Evolutionary conservation across 2,888 invertebrate species (phyloP), one percentile per base, ranked within the genome.

Genomic region (Peribatodes rhomboidaria): DNA sequence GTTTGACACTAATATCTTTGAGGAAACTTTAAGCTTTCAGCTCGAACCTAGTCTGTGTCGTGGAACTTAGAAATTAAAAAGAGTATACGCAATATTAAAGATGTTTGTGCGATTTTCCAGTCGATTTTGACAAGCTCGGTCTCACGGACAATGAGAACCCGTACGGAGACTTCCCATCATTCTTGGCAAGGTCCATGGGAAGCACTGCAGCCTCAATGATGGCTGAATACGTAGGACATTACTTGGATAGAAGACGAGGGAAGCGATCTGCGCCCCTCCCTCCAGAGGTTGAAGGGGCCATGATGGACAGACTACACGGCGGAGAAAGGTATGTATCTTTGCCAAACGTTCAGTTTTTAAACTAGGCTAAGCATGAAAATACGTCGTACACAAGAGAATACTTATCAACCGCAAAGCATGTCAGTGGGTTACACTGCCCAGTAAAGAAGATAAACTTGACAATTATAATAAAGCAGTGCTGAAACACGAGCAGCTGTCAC

Each of bases 121-220:
- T 97, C 85, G 97, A 97, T 81, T 97, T 97, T 83, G 97, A 97
- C 86, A 96, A 97, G 84, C 88, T 97, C 71, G 97, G 97, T 13
- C 85, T 97, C 74, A 97, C 97, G n/a, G 97, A 97, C 82, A 97
- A 97, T 82, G 97, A 97, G 82, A 97, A 97, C 88, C 97, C 97
- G 0, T 96, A 97, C 79, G 97, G 97, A 14, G 96, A 96, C 47
- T 86, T 97, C 61, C 97, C 97, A 0, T 96, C 97, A 0, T 91
- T 97, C 4, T 94, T 97, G 72, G 96, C 96, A 0, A 91, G 97
- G 68, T 96, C 96, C 4, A 95, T 97, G 94, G 96, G 97, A 4
- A 94, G 95, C 71, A 94, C 96, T 9, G 97, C 97, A 0, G 96
- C 96, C 0, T 94, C 95, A 60, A 84, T 95, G 70, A 89, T 95